Evolutionary conservation across 2,888 invertebrate species (phyloP), one percentile per base, ranked within the genome.

Genomic region (Pollenia amentaria): DNA sequence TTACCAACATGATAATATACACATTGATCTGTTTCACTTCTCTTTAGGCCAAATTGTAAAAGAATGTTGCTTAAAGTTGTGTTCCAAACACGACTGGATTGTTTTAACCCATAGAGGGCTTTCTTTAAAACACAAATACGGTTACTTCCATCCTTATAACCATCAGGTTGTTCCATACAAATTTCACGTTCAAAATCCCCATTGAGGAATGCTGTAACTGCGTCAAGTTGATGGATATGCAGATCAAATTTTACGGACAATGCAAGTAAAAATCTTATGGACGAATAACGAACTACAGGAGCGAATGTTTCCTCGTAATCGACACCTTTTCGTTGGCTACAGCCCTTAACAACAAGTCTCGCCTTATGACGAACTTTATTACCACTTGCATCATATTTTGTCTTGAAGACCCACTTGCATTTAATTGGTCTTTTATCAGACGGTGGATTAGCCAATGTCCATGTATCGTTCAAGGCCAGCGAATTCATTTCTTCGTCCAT

Each of bases 131-230:
- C 21, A 21, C 21, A 21, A 21, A 21, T 2, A 18, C 1, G 51
- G 3, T 51, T 81, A 81, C 21, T 70, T 40, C 82, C 84, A 62
- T 87, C 87, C 8, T 73, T 60, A 55, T 87, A 89, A 38, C 86
- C 86, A 44, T 89, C 79, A n/a, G 85, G 88, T 64, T 89, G 87
- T 11, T 64, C 12, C 80, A 89, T 88, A 70, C 51, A 88, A 12
- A 76, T 53, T 51, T 88, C 81, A 12, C 86, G 76, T 11, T 79
- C 11, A 8, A 89, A 70, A 6, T 86, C 79, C 2, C 84, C 88
- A 48, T 88, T 77, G 1, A 88, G 55, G 60, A 87, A 88, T 21
- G 87, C 86, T 0, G 88, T 88, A 7, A 84, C 87, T 12, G 80
- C 85, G 40, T 88, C 88, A 65, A 89, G 75, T 51, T 88, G 80